Conservation (phyloP, 2,797 vertebrate genomes). For the Enteromius unitaeniatus region DNA sequence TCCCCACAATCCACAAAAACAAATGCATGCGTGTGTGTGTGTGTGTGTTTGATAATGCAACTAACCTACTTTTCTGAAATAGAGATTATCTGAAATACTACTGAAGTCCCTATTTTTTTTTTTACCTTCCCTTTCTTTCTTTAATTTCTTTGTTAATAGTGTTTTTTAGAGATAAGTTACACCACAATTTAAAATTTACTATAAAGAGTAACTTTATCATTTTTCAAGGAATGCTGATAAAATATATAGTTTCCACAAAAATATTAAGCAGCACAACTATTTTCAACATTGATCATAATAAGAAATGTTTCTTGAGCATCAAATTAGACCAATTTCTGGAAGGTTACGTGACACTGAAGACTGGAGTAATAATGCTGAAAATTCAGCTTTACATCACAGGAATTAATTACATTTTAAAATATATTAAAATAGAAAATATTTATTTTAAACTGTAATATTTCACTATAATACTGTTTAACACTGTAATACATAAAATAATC, state of each 20-base stretch:
- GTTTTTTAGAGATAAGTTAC: background rate
- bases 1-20: too few species aligned
- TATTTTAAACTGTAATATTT: background rate
- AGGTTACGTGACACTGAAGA: constrained; percentile 2
- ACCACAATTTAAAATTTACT: background rate
- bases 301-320: background rate
- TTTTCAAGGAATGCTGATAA: too few species aligned
- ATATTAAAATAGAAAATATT: background rate
- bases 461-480: background rate
- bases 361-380: background rate
- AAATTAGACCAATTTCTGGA: background rate
- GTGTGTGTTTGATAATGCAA: background rate
- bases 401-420: background rate
- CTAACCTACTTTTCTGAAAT: background rate
- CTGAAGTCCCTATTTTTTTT: background rate
- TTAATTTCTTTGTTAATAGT: too few species aligned
- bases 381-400: background rate
- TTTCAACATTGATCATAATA: background rate
- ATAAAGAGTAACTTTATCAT: too few species aligned
- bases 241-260: background rate
- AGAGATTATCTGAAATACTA: background rate
- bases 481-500: background rate
- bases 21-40: too few species aligned
- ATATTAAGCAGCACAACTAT: background rate
- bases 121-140: too few species aligned